Conservation (phyloP, 2,888 invertebrate genomes). For the Sericinus montela region DNA sequence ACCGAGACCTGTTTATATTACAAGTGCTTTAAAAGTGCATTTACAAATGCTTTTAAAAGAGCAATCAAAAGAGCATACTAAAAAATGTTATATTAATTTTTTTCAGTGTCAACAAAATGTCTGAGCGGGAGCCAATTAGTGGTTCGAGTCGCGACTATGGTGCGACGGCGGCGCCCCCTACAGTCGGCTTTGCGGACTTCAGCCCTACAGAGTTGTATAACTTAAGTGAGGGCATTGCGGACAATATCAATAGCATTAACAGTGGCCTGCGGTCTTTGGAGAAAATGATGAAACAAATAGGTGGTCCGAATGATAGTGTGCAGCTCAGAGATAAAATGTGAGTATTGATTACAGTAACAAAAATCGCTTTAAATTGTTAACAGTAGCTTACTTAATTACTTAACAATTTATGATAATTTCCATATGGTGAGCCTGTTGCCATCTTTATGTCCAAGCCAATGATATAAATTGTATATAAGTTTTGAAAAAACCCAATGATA, state of each 20-base stretch:
- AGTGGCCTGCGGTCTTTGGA: slow-evolving; percentile 85
- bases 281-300: slow-evolving; percentile 85
- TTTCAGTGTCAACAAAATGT: slow-evolving; percentile 42
- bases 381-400: too few relatives aligned
- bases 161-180: slow-evolving; percentile 77
- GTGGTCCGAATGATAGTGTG: slow-evolving; percentile 86
- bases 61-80: background rate
- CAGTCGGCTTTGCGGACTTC: slow-evolving; percentile 84
- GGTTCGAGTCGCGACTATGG: slow-evolving; percentile 65
- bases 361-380: too few relatives aligned
- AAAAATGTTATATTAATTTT: background rate
- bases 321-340: slow-evolving; percentile 67
- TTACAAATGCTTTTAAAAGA: too few relatives aligned
- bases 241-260: slow-evolving; percentile 89
- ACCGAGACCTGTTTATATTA: too few relatives aligned
- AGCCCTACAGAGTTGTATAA: slow-evolving; percentile 88
- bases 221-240: slow-evolving; percentile 88
- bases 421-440: too few relatives aligned
- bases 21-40: too few relatives aligned
- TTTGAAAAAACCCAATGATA: too few relatives aligned
- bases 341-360: slow-evolving; percentile 26
- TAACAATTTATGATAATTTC: too few relatives aligned
- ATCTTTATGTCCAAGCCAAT: too few relatives aligned
- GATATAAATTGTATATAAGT: too few relatives aligned
- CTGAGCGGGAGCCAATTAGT: slow-evolving; percentile 62